A percentile compares a stretch with the other conserved stretches of the same genome.
Conservation (phyloP, 2,888 invertebrate genomes). For the Flexamia atlantica region DNA sequence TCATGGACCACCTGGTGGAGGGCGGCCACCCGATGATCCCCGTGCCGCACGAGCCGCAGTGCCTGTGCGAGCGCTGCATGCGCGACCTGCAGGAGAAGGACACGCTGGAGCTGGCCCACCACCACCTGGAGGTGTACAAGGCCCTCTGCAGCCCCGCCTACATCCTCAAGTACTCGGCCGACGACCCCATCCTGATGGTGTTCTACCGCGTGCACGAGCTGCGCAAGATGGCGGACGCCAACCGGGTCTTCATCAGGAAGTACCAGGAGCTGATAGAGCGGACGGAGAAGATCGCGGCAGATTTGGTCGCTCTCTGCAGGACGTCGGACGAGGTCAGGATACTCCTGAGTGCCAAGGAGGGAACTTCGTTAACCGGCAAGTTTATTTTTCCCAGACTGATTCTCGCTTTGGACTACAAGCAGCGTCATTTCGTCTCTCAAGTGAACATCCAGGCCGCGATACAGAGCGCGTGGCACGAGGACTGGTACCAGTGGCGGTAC, state of each 20-base stretch:
- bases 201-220: slow-evolving; percentile 82
- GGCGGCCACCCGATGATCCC: slow-evolving; percentile 80
- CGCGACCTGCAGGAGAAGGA: slow-evolving; percentile 76
- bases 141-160: slow-evolving; percentile 85
- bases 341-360: slow-evolving; percentile 79
- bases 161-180: slow-evolving; percentile 80
- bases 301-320: slow-evolving; percentile 79
- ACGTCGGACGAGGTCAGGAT: slow-evolving; percentile 84
- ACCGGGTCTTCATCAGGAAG: slow-evolving; percentile 81
- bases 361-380: slow-evolving; percentile 73
- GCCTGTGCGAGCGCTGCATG: slow-evolving; percentile 74
- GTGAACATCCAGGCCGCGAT: slow-evolving; percentile 82
- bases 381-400: slow-evolving; percentile 82
- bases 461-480: slow-evolving; percentile 83
- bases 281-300: slow-evolving; percentile 74
- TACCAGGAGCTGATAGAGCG: slow-evolving; percentile 79
- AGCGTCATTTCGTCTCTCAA: slow-evolving; percentile 87
- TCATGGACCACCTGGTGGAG: slow-evolving; percentile 81
- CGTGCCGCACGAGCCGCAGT: slow-evolving; percentile 81
- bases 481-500: slow-evolving; percentile 79
- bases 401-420: slow-evolving; percentile 83
- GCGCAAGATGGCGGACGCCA: slow-evolving; percentile 77
- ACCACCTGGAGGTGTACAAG: slow-evolving; percentile 81
- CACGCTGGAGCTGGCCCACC: slow-evolving; percentile 78
- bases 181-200: slow-evolving; percentile 83